A percentile compares a stretch with the other conserved stretches of the same genome.
These are phyloP conservation scores for Microctonus hyperodae DNA, from an alignment of 2,888 invertebrate genomes.

Conservation along the genomic window DNA sequence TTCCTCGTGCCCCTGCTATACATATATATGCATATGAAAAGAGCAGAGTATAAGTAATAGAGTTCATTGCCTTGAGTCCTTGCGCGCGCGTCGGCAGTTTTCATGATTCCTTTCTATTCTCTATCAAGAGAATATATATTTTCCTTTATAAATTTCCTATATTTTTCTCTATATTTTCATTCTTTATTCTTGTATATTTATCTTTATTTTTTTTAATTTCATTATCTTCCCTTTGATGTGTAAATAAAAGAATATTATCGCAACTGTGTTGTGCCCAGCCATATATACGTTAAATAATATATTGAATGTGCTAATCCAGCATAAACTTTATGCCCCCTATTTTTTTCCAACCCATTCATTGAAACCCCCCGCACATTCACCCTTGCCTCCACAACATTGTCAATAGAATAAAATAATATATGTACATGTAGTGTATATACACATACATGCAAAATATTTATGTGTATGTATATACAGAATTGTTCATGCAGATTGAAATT, in stretches of 20 bases:
- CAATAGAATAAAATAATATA: neutral
- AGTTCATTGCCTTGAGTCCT: constrained; percentile 26
- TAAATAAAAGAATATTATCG: constrained; percentile 25
- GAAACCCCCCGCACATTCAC: neutral
- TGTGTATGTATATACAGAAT: too few species aligned
- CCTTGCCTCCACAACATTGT: neutral
- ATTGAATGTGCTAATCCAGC: constrained; percentile 21
- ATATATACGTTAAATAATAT: constrained; percentile 1
- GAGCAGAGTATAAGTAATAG: constrained; percentile 5
- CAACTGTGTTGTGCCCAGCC: constrained; percentile 19
- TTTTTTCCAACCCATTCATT: constrained; percentile 12
- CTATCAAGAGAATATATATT: neutral
- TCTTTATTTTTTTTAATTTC: neutral
- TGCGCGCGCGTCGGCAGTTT: neutral
- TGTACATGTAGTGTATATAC: too few species aligned
- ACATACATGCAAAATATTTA: neutral
- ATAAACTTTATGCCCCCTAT: constrained; percentile 21
- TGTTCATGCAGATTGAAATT: neutral
- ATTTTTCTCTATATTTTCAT: neutral
- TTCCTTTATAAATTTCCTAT: neutral
- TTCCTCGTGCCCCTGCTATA: constrained; percentile 13
- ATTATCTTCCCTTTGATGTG: constrained; percentile 17
- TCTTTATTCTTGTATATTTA: neutral
- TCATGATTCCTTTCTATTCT: neutral
- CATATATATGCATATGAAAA: neutral